A percentile compares a stretch with the other conserved stretches of the same genome.
Conservation (phyloP, 2,888 invertebrate genomes). For the Oscheius onirici region DNA sequence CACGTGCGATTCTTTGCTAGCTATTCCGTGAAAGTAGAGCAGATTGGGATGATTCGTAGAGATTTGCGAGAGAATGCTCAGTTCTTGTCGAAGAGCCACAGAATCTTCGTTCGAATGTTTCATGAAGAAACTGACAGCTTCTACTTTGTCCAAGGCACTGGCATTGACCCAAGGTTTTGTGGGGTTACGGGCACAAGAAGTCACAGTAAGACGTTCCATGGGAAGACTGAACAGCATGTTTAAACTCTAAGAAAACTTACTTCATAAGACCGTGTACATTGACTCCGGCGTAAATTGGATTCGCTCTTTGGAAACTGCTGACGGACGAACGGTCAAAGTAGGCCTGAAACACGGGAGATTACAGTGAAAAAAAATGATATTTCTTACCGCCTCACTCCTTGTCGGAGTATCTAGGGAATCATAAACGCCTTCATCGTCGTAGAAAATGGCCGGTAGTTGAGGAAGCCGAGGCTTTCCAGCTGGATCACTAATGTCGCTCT, state of each 20-base stretch:
- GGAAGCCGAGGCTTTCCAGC: conserved; percentile 11
- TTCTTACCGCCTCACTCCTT: conserved; percentile 26
- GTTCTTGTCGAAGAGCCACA: conserved; percentile 24
- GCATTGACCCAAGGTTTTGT: conserved; percentile 24
- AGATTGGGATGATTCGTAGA: conserved; percentile 31
- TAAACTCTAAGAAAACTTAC: conserved; percentile 7
- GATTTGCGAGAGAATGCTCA: conserved; percentile 21
- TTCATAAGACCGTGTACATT: conserved; percentile 28
- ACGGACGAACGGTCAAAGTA: conserved; percentile 31
- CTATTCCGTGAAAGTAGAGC: conserved; percentile 28
- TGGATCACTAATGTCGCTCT: conserved; percentile 22
- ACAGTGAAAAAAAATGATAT: background rate
- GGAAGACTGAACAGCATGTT: conserved; percentile 5
- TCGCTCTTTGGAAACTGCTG: conserved; percentile 27
- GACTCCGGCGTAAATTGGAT: conserved; percentile 30
- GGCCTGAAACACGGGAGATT: conserved; percentile 15
- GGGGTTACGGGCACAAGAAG: background rate
- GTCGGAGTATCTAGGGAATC: conserved; percentile 35
- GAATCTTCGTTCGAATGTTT: conserved; percentile 31
- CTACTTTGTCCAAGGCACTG: conserved; percentile 18
- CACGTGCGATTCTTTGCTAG: conserved; percentile 23
- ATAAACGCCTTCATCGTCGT: conserved; percentile 34
- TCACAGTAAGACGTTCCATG: conserved; percentile 22
- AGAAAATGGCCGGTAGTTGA: conserved; percentile 19
- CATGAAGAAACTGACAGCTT: conserved; percentile 23